Conservation (phyloP, 1,140 invertebrate genomes). For the Philotrypesis tridentata region DNA sequence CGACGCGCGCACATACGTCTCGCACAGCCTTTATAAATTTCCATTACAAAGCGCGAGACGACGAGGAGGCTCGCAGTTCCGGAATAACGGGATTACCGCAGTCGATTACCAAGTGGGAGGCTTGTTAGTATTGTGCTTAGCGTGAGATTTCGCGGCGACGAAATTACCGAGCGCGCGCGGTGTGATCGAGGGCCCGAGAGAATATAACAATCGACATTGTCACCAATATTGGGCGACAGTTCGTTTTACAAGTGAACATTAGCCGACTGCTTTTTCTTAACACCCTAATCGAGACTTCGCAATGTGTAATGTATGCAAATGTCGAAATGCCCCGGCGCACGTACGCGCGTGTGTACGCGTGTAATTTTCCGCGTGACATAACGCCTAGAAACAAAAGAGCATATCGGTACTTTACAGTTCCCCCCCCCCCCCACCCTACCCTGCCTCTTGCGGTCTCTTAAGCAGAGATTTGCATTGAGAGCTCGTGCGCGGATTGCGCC, state of each 20-base stretch:
- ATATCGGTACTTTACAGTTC: too few relatives aligned
- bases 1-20: slow-evolving; percentile 4
- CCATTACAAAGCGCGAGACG: slow-evolving; percentile 56
- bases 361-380: neutral
- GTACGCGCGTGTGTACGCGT: neutral
- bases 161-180: neutral
- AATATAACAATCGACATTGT: slow-evolving; percentile 35
- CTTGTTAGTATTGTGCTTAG: slow-evolving; percentile 31
- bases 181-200: too few relatives aligned
- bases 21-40: slow-evolving; percentile 45
- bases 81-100: slow-evolving; percentile 54
- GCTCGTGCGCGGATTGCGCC: too few relatives aligned
- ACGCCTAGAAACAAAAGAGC: neutral
- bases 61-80: neutral
- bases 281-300: neutral
- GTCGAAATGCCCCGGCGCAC: neutral
- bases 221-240: slow-evolving; percentile 1
- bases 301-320: neutral
- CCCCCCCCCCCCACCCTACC: too few relatives aligned
- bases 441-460: too few relatives aligned
- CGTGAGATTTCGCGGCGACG: slow-evolving; percentile 27
- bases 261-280: neutral
- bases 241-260: neutral
- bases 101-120: slow-evolving; percentile 47
- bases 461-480: neutral